A percentile compares a stretch with the other conserved stretches of the same genome.
These are phyloP conservation scores for Corythoichthys intestinalis DNA, from an alignment of 2,113 vertebrate genomes.

Conservation along the genomic window DNA sequence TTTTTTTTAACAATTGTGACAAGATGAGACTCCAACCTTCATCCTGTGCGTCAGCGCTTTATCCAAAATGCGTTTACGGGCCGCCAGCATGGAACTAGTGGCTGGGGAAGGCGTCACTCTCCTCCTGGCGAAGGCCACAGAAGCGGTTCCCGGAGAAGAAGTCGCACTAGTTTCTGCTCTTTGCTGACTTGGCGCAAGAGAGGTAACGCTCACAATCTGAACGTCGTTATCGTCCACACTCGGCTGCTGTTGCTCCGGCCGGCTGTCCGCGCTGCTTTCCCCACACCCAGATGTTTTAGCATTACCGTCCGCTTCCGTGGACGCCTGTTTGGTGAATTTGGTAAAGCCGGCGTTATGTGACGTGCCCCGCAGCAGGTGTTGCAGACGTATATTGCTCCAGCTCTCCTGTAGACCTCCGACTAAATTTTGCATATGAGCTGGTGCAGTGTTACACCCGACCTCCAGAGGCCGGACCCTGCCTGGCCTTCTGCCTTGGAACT, in stretches of 20 bases:
- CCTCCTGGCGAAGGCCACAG: conserved; percentile 40
- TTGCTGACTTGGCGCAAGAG: conserved; percentile 64
- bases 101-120: conserved; percentile 50
- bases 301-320: conserved; percentile 25
- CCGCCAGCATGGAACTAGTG: conserved; percentile 70
- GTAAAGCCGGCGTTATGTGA: conserved; percentile 51
- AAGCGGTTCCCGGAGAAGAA: conserved; percentile 33
- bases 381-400: conserved; percentile 71
- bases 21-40: conserved; percentile 55
- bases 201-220: conserved; percentile 73
- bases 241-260: conserved; percentile 32
- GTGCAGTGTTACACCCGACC: conserved; percentile 2
- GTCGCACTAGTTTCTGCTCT: conserved; percentile 26
- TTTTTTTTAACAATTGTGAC: neutral
- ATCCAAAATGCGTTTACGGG: conserved; percentile 73
- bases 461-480: conserved; percentile 61
- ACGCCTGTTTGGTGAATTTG: conserved; percentile 43
- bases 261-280: neutral
- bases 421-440: neutral
- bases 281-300: neutral
- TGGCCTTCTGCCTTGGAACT: conserved; percentile 68
- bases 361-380: conserved; percentile 49
- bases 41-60: conserved; percentile 74
- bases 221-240: conserved; percentile 53
- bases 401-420: conserved; percentile 27